Evolutionary conservation across 2,113 vertebrate species (phyloP).

Genomic region (Atherinomorus stipes): DNA sequence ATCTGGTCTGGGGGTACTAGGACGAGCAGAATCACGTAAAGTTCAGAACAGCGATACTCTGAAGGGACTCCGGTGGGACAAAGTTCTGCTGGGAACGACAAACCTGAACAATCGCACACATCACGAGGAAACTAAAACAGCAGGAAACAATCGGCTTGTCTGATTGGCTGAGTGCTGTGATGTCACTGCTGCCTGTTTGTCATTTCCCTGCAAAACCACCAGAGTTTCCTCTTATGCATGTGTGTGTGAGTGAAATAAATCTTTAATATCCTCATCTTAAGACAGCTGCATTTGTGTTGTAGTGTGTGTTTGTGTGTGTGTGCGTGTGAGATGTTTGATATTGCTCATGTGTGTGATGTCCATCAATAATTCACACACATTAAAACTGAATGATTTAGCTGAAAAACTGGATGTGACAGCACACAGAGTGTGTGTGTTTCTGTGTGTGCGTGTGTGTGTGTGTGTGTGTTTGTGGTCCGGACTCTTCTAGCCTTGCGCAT

Average conservation of each 20-base stretch:
- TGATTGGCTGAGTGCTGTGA: constrained; percentile 45
- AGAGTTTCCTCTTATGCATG: not conserved
- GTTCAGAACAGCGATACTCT: no score
- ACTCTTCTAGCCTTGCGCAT: no score
- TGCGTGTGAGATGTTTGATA: no score
- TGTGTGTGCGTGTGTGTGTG: constrained; percentile 15
- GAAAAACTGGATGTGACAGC: no score
- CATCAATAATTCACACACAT: no score
- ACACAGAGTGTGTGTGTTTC: constrained; percentile 6
- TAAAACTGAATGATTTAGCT: no score
- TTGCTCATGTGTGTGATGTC: no score
- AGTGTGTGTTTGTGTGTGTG: not conserved
- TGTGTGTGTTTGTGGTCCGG: not conserved
- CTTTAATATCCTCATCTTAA: not conserved
- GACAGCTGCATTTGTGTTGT: constrained; percentile 13
- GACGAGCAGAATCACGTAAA: no score
- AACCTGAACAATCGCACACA: no score
- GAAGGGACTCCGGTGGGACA: no score
- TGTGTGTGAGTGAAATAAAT: constrained; percentile 5
- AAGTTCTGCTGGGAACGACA: no score
- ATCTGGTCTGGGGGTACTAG: not conserved
- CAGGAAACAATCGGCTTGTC: not conserved
- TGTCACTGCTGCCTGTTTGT: constrained; percentile 31
- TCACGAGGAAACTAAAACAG: constrained; percentile 5
- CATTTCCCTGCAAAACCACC: constrained; percentile 4